Conservation (phyloP, 2,888 invertebrate species). For the Chalcis sispes region DNA sequence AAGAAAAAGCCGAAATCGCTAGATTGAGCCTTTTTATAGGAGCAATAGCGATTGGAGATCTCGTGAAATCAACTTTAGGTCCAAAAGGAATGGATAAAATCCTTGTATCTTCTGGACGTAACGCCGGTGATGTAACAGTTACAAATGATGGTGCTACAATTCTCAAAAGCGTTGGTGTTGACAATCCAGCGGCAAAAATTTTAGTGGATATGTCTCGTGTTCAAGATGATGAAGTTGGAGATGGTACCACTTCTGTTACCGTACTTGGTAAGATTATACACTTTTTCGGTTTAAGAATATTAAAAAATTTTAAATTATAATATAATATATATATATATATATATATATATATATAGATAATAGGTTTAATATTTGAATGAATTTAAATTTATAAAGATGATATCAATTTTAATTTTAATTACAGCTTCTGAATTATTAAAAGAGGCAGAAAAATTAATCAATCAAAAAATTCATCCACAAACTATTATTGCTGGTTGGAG, state of each 20-base stretch:
- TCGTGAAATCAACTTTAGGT: constrained; percentile 98
- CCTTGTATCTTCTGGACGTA: constrained; percentile 87
- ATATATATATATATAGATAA: neutral
- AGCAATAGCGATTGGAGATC: constrained; percentile 98
- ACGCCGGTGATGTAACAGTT: constrained; percentile 91
- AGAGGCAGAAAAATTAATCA: constrained; percentile 95
- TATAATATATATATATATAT: neutral
- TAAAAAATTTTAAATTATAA: constrained; percentile 20
- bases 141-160: constrained; percentile 99
- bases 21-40: constrained; percentile 98
- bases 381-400: neutral
- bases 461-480: constrained; percentile 98
- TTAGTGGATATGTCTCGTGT: constrained; percentile 99
- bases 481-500: constrained; percentile 98
- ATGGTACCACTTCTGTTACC: constrained; percentile 99
- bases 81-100: constrained; percentile 99
- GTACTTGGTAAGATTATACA: constrained; percentile 82
- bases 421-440: constrained; percentile 93
- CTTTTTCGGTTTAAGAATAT: constrained; percentile 16
- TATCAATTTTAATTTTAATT: constrained; percentile 26
- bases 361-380: constrained; percentile 1
- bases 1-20: constrained; percentile 98
- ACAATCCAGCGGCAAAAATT: constrained; percentile 99
- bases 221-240: constrained; percentile 99
- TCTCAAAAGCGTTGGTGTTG: constrained; percentile 95